Evolutionary conservation across 2,113 vertebrate species (phyloP), one percentile per base, ranked within the genome.

Genomic region (Callopanchax toddi): DNA sequence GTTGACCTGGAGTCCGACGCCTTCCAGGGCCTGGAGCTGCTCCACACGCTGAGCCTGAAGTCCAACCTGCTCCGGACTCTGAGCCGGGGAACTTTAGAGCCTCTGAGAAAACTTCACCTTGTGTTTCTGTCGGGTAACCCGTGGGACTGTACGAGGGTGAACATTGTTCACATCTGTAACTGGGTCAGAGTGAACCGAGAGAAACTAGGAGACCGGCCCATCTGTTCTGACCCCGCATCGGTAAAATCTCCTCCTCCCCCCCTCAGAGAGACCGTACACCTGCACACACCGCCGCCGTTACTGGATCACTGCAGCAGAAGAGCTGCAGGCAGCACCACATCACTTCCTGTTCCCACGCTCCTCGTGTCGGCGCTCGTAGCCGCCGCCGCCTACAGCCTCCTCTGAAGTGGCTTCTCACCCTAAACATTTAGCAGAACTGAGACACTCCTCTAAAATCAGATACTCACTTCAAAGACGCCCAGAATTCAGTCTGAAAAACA

Each of bases 81-180:
- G 48, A 42, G 67, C 12, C 32, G 43, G 1, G 79, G 63, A n/a
- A 81, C 83, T 5, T 49, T 92, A 25, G 67, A 61, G 15, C 43
- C 64, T 45, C 42, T 91, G 55, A 37, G 0, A 16, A 74, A 39
- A 4, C 57, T 88, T 11, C 68, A 11, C 0, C 13, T 2, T 2
- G 34, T 89, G 11, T 21, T 75, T 52, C 68, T 91, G 54, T 75
- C 79, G 4, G 76, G 45, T 17, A 89, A 92, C 21, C 46, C 64
- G 43, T 92, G 89, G 91, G 51, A 88, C 32, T 91, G 91, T n/a
- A 56, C 56, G 52, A 64, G 72, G 32, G 12, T 25, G 2, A 44
- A 29, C 8, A 65, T 68, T 12, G 29, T 54, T 5, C 83, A 90
- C 74, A 36, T 89, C 59, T 81, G 81, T 44, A 48, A 43, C 59